Base-by-base conservation (phyloP, 2,888 invertebrate species). In the Prosopocoilus inquinatus region DNA sequence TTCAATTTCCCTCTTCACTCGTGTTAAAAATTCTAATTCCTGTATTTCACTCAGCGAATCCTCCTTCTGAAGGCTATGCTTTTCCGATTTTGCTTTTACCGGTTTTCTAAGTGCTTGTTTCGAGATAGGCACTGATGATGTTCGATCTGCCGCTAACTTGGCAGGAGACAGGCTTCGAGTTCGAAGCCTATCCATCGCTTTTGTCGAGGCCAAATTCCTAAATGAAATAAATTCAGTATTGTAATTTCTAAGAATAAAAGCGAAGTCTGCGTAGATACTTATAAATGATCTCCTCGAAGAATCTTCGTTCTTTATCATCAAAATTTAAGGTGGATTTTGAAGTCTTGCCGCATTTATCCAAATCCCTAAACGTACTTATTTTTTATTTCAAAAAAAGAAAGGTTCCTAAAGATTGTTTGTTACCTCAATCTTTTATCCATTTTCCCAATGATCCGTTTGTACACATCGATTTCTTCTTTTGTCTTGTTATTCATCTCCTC, bases 351-450 rank as follows among this genome's bases (percentile, higher is more conserved):
- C 20, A 1, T 3, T 3, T 28, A 5, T 28, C 20, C 1, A 28
- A 28, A 1, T 28, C 20, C 20, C 20, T 28, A 28, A 28, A 28
- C 4, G 13, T 12, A 20, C 3, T 43, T 3, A 43, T 5, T n/a
- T 9, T 11, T 20, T 43, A 15, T 43, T 43, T 43, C 15, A 4
- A n/a, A 43, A 15, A 4, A 4, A 5, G 3, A 43, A 3, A 2
- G 12, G 2, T 39, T 1, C n/a, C n/a, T n/a, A n/a, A n/a, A n/a
- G n/a, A 43, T 5, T 43, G 9, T 16, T 9, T 20, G 28, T 53
- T 52, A 63, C 66, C 66, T 65, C 34, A 68, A 58, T 54, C 62
- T 41, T 16, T 41, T 41, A 15, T 41, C 41, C 41, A 41, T 15
- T 15, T 41, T 41, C 15, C 8, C 13, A 2, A 41, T 15, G 15